Evolutionary conservation across 2,888 invertebrate genomes (phyloP).

Genomic region (Chironomus riparius): DNA sequence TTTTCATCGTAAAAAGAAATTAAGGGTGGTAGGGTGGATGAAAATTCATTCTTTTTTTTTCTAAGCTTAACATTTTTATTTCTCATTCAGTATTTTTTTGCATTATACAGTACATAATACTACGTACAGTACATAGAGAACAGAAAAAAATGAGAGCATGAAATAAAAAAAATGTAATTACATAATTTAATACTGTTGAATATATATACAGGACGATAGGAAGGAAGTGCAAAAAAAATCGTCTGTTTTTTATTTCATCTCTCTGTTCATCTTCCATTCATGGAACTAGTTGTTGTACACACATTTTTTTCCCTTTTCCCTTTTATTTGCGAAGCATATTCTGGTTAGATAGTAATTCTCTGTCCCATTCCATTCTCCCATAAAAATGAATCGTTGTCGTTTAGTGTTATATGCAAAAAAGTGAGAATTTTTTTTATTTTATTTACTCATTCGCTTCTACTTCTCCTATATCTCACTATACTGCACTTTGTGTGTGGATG

Average conservation of each 20-base stretch:
- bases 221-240: background rate
- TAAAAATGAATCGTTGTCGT: background rate
- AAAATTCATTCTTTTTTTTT: background rate
- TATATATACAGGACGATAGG: background rate
- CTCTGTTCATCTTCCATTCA: constrained; percentile 2
- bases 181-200: constrained; percentile 16
- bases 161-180: constrained; percentile 17
- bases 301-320: background rate
- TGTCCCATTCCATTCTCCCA: background rate
- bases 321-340: background rate
- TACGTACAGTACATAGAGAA: background rate
- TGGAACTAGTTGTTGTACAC: constrained; percentile 7
- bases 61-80: background rate
- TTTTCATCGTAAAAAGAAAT: background rate
- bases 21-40: background rate
- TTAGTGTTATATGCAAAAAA: constrained; percentile 15
- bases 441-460: constrained; percentile 6
- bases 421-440: constrained; percentile 10
- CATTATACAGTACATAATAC: no score
- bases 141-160: background rate
- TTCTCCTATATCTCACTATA: background rate
- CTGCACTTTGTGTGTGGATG: no score
- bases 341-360: background rate
- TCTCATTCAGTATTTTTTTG: background rate
- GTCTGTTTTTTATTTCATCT: constrained; percentile 4